Evolutionary conservation across 2,113 vertebrate genomes (phyloP).

Genomic region (Bostrychus sinensis): DNA sequence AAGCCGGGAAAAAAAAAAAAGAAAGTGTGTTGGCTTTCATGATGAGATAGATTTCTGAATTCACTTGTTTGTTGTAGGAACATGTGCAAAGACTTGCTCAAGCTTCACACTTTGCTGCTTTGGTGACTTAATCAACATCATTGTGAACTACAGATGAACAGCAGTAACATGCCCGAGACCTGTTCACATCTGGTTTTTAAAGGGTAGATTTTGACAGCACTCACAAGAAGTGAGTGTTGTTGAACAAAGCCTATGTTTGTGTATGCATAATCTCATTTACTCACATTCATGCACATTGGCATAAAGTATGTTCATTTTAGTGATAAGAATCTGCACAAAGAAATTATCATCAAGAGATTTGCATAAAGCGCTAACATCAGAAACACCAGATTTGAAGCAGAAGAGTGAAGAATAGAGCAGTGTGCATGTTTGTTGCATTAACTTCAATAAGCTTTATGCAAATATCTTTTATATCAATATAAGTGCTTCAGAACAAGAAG

Average conservation of each 20-base stretch:
- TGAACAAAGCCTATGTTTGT: slow-evolving; percentile 8
- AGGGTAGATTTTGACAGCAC: too few species aligned
- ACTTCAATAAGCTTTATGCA: background rate
- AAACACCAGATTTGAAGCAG: slow-evolving; percentile 28
- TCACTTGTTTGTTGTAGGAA: too few species aligned
- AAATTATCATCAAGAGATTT: slow-evolving; percentile 28
- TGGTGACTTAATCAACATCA: too few species aligned
- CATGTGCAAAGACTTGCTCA: too few species aligned
- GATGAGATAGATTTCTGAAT: too few species aligned
- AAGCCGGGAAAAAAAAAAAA: too few species aligned
- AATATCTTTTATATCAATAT: background rate
- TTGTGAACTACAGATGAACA: too few species aligned
- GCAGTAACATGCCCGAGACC: too few species aligned
- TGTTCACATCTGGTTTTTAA: too few species aligned
- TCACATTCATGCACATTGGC: slow-evolving; percentile 10
- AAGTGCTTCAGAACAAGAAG: too few species aligned
- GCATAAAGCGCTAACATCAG: slow-evolving; percentile 25
- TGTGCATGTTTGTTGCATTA: background rate
- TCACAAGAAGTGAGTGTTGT: background rate
- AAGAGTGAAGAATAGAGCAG: background rate
- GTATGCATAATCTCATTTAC: slow-evolving; percentile 10
- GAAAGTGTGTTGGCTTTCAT: too few species aligned
- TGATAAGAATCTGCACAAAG: slow-evolving; percentile 30
- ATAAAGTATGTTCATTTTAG: slow-evolving; percentile 14
- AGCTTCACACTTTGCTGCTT: too few species aligned